Percentiles rank a stretch among this genome's conserved stretches.
Conservation (phyloP, 2,113 vertebrate species). For the Ibidorhyncha struthersii region DNA sequence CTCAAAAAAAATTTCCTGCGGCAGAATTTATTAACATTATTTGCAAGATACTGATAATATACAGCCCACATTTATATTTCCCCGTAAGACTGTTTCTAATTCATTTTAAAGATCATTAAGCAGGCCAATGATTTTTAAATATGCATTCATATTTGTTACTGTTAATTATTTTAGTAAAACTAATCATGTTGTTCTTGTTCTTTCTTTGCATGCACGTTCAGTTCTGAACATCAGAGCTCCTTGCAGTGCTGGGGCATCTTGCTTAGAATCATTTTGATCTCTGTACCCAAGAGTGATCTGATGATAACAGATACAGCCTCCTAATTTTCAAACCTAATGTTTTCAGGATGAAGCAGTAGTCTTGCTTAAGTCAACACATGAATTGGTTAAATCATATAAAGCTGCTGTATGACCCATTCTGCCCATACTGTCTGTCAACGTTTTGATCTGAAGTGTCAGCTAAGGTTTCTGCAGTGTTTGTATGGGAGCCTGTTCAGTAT, state of each 20-base stretch:
- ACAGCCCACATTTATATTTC: neutral
- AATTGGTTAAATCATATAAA: neutral
- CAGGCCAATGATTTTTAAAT: neutral
- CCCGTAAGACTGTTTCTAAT: neutral
- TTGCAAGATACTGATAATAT: neutral
- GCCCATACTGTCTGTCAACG: rapidly evolving
- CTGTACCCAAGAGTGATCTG: neutral
- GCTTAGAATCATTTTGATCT: neutral
- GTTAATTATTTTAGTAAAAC: neutral
- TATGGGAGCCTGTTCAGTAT: neutral
- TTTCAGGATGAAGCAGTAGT: neutral
- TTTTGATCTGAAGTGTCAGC: neutral
- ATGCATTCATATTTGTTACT: neutral
- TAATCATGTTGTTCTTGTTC: neutral
- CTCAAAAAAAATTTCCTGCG: neutral
- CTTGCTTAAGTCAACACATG: neutral
- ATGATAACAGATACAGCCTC: neutral
- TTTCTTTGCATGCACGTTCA: neutral
- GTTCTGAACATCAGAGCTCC: neutral
- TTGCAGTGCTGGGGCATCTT: neutral
- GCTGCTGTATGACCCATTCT: neutral
- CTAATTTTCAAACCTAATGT: neutral
- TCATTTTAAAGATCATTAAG: neutral
- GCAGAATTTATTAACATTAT: neutral
- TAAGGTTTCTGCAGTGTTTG: neutral